Conservation (phyloP, 2,888 invertebrate genomes). For the Caenorhabditis sp. region DNA sequence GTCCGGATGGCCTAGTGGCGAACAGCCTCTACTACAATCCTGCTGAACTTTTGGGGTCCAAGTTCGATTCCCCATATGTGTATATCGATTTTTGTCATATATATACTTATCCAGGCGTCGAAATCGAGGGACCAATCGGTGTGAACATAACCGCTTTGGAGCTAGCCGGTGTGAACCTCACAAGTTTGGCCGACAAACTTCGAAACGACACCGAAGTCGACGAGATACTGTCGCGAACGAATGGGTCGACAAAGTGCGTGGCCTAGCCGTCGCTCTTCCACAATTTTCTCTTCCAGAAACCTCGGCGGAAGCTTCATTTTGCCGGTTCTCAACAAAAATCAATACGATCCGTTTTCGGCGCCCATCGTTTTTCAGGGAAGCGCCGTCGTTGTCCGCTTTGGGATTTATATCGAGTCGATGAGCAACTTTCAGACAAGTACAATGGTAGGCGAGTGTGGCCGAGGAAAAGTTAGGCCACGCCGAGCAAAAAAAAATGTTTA, state of each 20-base stretch:
- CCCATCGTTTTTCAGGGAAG: constrained; percentile 76
- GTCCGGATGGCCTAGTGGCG: too few relatives aligned
- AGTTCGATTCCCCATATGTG: too few relatives aligned
- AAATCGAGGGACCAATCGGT: constrained; percentile 78
- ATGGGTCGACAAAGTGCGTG: constrained; percentile 67
- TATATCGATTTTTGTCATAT: too few relatives aligned
- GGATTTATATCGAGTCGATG: constrained; percentile 79
- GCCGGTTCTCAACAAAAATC: constrained; percentile 76
- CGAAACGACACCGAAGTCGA: constrained; percentile 79
- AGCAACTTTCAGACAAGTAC: constrained; percentile 78
- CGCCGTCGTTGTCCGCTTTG: constrained; percentile 77
- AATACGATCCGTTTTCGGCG: constrained; percentile 78
- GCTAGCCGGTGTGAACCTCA: constrained; percentile 75
- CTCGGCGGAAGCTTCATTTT: constrained; percentile 75
- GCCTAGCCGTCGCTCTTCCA: background rate
- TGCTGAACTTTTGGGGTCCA: too few relatives aligned
- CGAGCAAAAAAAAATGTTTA: constrained; percentile 32
- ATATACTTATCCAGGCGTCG: constrained; percentile 69
- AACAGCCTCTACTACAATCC: too few relatives aligned
- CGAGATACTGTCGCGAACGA: constrained; percentile 74
- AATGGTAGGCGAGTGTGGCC: constrained; percentile 66
- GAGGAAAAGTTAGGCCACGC: background rate
- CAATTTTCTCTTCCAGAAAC: constrained; percentile 54
- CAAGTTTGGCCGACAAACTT: constrained; percentile 77
- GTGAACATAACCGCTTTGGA: constrained; percentile 77